These are phyloP conservation scores for Hyppa rectilinea DNA, from an alignment of 2,888 invertebrate species.

Conservation along the genomic window DNA sequence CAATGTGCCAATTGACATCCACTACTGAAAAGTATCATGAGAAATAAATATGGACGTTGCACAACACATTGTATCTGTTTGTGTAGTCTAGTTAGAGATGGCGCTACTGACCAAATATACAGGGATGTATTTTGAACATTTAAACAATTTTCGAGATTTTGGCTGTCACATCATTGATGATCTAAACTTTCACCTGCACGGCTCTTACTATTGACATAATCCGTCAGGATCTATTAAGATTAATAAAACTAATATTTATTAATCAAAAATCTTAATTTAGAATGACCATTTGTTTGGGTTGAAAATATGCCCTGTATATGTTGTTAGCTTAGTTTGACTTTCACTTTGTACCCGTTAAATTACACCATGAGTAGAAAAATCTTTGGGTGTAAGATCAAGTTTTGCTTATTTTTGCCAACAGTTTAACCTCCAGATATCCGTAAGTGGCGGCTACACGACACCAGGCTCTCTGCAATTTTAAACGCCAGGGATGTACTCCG, in stretches of 20 bases:
- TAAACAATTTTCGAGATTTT: neutral
- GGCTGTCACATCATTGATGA: neutral
- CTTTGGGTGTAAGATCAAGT: constrained; percentile 19
- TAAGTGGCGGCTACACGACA: constrained; percentile 30
- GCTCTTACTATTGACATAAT: neutral
- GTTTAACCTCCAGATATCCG: constrained; percentile 21
- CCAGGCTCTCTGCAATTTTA: constrained; percentile 19
- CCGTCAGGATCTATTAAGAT: neutral
- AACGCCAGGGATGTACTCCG: constrained; percentile 30
- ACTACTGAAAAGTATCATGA: constrained; percentile 19
- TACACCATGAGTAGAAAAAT: constrained; percentile 9
- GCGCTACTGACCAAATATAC: constrained; percentile 21
- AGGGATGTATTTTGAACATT: constrained; percentile 35
- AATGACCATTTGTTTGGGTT: neutral
- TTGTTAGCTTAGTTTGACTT: constrained; percentile 8
- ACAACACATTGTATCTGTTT: constrained; percentile 28
- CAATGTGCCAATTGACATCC: constrained; percentile 38
- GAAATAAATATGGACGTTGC: constrained; percentile 17
- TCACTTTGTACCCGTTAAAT: constrained; percentile 4
- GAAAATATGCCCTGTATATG: constrained; percentile 28
- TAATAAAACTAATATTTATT: neutral
- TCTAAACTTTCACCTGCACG: neutral
- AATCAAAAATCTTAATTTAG: neutral
- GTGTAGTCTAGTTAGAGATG: constrained; percentile 16
- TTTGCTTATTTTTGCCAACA: constrained; percentile 45